Evolutionary conservation across 2,113 vertebrate genomes (phyloP), one percentile per base, ranked within the genome.

Genomic region (Anser cygnoides): DNA sequence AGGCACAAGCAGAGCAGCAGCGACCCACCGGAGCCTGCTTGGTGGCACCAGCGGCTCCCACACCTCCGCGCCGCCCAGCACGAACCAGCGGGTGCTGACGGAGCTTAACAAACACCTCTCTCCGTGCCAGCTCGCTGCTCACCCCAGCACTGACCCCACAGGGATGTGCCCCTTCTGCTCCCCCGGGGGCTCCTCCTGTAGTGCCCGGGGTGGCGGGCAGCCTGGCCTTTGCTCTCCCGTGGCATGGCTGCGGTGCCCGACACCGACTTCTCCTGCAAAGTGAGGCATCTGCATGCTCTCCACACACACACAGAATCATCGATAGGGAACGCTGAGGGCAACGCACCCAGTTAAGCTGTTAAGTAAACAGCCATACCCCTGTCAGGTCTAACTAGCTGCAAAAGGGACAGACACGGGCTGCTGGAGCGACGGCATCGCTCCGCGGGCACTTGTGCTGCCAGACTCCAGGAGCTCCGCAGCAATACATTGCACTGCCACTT

Each of bases 31-130:
- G 31, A 77, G 61, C 10, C 22, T 52, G 62, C 54, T 22, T 20
- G 54, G 72, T 61, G 50, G 29, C 13, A 29, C 8, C 44, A n/a
- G 54, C 33, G 43, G 77, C 18, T 41, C 5, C 55, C 46, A 5
- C 0, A 0, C 0, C 1, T 49, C 61, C 23, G 22, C 35, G 16
- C 16, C 1, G n/a, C 61, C 13, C 2, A 37, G 26, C 55, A 43
- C 6, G 1, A 9, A 5, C 28, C 2, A 12, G 29, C 29, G 54
- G 39, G 11, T 3, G 26, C 21, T 37, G 28, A 11, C 37, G 28
- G 41, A 43, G 13, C 28, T 49, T 17, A 19, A 46, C 46, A 46
- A 39, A 17, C 0, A 1, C 28, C 28, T 49, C 59, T n/a, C 6
- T 21, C 75, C 6, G 21, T 14, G 37, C 28, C 62, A 13, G 39